Percentiles rank a stretch among this genome's conserved stretches.
Conservation (phyloP, 2,888 invertebrate genomes). For the Parnassius apollo region DNA sequence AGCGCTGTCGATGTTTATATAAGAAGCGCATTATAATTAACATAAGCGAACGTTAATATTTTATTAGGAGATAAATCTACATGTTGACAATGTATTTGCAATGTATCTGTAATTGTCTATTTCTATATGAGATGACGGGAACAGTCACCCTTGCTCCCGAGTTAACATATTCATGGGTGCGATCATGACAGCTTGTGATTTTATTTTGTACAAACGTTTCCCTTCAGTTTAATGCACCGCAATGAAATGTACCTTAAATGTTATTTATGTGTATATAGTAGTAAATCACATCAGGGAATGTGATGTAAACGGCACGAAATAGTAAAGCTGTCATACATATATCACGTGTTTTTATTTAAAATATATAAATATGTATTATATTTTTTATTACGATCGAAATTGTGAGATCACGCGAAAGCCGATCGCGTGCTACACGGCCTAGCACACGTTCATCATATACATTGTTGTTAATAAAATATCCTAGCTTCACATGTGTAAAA, state of each 20-base stretch:
- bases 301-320: slow-evolving; percentile 12
- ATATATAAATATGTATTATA: slow-evolving; percentile 6
- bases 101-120: slow-evolving; percentile 23
- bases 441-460: slow-evolving; percentile 30
- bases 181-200: slow-evolving; percentile 20
- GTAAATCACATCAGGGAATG: slow-evolving; percentile 21
- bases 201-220: slow-evolving; percentile 22
- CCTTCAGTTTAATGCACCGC: slow-evolving; percentile 19
- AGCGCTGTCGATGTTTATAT: slow-evolving; percentile 15
- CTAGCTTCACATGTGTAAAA: slow-evolving; percentile 40
- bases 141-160: slow-evolving; percentile 20
- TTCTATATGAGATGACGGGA: slow-evolving; percentile 22
- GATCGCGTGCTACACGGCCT: slow-evolving; percentile 32
- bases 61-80: slow-evolving; percentile 19
- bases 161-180: slow-evolving; percentile 6
- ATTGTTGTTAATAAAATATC: slow-evolving; percentile 31
- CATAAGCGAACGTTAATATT: slow-evolving; percentile 12
- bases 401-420: not conserved
- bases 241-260: slow-evolving; percentile 23
- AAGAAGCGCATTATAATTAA: slow-evolving; percentile 11
- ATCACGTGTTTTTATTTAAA: slow-evolving; percentile 9
- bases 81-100: slow-evolving; percentile 24
- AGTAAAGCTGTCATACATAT: slow-evolving; percentile 8
- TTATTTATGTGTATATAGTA: slow-evolving; percentile 41
- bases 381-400: slow-evolving; percentile 20